Conservation (phyloP, 2,113 vertebrate genomes). For the Actinemys pallida region DNA sequence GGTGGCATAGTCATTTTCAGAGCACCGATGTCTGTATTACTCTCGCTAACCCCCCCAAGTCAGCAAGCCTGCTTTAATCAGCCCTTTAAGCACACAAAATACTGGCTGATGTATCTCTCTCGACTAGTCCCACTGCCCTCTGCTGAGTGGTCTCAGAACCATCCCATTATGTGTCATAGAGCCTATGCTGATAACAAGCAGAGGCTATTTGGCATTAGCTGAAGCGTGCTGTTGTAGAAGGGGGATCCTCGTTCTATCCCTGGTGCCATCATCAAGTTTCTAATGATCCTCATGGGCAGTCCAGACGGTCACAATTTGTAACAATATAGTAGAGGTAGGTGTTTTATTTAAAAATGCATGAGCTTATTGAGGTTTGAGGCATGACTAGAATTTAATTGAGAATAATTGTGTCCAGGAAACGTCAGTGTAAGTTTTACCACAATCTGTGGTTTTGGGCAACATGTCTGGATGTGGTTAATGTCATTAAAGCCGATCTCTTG, state of each 20-base stretch:
- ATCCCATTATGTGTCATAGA: neutral
- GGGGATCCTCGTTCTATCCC: neutral
- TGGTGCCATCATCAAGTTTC: neutral
- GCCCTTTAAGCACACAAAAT: neutral
- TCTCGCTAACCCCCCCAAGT: neutral
- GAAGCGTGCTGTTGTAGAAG: neutral
- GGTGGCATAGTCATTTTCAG: neutral
- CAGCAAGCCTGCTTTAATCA: neutral
- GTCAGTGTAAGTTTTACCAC: neutral
- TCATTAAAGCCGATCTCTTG: neutral
- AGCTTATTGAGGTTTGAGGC: conserved; percentile 26
- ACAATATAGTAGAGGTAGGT: neutral
- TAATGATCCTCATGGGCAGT: fast-evolving
- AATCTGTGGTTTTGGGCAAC: conserved; percentile 1
- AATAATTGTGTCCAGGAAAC: conserved; percentile 51
- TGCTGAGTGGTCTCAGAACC: neutral
- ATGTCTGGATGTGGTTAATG: neutral
- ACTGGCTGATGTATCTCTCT: neutral
- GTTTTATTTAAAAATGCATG: conserved; percentile 35
- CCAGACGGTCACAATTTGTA: neutral
- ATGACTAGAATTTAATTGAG: conserved; percentile 34
- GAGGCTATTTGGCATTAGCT: neutral
- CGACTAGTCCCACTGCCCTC: neutral
- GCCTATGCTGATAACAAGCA: neutral
- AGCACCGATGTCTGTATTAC: neutral